These are phyloP conservation scores for Steinernema scapterisci DNA, from an alignment of 2,888 invertebrate genomes.

Conservation along the genomic window DNA sequence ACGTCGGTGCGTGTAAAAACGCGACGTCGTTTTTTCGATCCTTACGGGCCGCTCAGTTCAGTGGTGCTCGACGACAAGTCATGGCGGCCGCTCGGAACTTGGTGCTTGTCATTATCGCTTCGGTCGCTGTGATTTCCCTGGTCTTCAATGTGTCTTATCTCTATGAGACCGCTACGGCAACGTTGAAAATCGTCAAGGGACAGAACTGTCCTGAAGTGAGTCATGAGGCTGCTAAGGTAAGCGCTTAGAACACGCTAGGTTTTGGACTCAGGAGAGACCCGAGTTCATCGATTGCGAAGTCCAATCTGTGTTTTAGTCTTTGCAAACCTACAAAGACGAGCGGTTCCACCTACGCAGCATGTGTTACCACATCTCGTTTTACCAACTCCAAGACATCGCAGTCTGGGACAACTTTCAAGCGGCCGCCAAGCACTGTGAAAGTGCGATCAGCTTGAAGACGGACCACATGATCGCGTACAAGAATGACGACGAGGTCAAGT, in stretches of 20 bases:
- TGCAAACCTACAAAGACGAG: slow-evolving; percentile 4
- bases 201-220: no score
- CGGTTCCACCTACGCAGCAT: background rate
- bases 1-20: no score
- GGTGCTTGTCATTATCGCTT: background rate
- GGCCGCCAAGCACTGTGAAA: background rate
- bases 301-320: background rate
- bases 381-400: background rate
- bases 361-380: background rate
- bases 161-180: background rate
- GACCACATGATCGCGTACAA: background rate
- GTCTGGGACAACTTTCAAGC: background rate
- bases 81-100: background rate
- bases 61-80: no score
- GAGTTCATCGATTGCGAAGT: no score
- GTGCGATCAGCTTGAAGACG: background rate
- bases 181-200: no score
- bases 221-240: no score
- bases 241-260: no score
- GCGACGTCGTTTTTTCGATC: no score
- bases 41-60: no score
- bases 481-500: slow-evolving; percentile 1
- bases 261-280: no score
- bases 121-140: background rate
- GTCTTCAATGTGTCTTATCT: background rate